Evolutionary conservation across 2,888 invertebrate species (phyloP).

Genomic region (Sarcophaga carnaria): DNA sequence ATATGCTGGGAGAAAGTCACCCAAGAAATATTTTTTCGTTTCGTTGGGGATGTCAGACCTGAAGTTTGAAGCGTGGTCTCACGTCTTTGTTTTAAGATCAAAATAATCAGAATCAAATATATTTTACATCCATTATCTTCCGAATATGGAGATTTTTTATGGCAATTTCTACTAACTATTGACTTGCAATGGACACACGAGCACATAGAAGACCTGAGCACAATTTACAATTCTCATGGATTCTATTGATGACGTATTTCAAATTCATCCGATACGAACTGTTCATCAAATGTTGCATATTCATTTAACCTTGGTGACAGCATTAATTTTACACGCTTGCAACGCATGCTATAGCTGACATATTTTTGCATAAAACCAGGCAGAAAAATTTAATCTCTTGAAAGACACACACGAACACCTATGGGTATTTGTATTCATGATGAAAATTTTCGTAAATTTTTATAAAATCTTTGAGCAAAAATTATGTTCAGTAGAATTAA

Average conservation of each 20-base stretch:
- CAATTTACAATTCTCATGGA: too few species aligned
- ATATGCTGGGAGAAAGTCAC: too few species aligned
- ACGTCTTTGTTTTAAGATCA: too few species aligned
- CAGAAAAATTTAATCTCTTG: slow-evolving; percentile 33
- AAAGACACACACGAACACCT: not conserved
- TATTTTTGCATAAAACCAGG: not conserved
- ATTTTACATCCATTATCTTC: too few species aligned
- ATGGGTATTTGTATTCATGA: not conserved
- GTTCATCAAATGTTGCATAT: not conserved
- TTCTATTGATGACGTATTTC: not conserved
- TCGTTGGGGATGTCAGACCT: too few species aligned
- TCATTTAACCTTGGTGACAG: slow-evolving; percentile 33
- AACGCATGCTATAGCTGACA: slow-evolving; percentile 35
- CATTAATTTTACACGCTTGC: slow-evolving; percentile 29
- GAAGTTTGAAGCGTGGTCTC: too few species aligned
- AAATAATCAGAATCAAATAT: too few species aligned
- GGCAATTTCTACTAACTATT: too few species aligned
- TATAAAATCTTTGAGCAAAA: not conserved
- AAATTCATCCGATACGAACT: slow-evolving; percentile 6
- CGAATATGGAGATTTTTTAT: too few species aligned
- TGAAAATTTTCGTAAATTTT: not conserved
- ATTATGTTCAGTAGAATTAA: not conserved
- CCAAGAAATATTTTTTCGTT: too few species aligned
- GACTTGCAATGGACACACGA: too few species aligned
- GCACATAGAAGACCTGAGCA: too few species aligned